These are phyloP conservation scores for Xestia ashworthii DNA, from an alignment of 2,888 invertebrate genomes.

Conservation along the genomic window DNA sequence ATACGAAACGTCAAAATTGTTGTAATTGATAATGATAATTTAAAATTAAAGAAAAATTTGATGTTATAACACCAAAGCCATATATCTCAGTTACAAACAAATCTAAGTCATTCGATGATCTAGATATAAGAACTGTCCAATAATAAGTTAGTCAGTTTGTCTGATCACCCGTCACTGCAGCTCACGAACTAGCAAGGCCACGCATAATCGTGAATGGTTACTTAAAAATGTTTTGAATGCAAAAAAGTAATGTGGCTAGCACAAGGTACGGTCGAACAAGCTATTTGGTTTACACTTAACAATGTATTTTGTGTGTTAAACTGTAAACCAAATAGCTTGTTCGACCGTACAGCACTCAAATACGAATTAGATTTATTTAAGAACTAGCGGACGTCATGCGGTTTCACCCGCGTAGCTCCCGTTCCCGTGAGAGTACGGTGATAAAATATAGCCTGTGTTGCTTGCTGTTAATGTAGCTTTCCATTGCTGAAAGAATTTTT, in stretches of 20 bases:
- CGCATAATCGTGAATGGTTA: conserved; percentile 56
- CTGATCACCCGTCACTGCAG: conserved; percentile 72
- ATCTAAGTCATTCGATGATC: conserved; percentile 26
- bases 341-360: conserved; percentile 22
- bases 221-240: conserved; percentile 61
- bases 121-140: conserved; percentile 51
- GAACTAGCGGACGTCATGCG: no score
- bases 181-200: conserved; percentile 77
- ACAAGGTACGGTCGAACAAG: conserved; percentile 4
- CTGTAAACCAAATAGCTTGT: no score
- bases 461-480: no score
- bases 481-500: no score
- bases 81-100: conserved; percentile 2
- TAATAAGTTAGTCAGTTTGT: conserved; percentile 70
- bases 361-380: neutral
- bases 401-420: no score
- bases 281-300: no score
- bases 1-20: no score
- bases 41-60: neutral
- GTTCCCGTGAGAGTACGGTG: no score
- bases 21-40: no score
- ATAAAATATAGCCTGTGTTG: no score
- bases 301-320: no score
- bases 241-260: conserved; percentile 46
- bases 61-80: neutral